Conservation (phyloP, 2,113 vertebrate species). For the Callaeas wilsoni region DNA sequence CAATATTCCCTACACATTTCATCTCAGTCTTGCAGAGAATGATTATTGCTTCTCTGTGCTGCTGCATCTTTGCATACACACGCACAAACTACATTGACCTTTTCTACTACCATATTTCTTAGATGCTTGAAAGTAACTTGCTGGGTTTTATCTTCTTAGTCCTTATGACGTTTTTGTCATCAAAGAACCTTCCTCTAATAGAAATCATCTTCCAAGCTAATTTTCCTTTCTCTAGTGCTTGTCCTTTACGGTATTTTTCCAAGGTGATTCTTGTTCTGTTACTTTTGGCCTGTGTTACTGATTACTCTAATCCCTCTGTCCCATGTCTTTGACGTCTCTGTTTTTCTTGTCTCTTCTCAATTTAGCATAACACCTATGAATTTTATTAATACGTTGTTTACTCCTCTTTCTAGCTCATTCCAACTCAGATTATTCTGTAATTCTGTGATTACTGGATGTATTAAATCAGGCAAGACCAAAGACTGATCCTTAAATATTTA, state of each 20-base stretch:
- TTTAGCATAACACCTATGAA: not conserved
- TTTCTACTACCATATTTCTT: not conserved
- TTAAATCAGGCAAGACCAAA: not conserved
- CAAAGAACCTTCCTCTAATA: not conserved
- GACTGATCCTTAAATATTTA: not conserved
- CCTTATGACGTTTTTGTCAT: not conserved
- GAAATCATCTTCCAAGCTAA: not conserved
- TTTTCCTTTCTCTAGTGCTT: not conserved
- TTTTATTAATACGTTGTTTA: not conserved
- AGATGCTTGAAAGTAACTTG: not conserved
- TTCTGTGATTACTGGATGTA: not conserved
- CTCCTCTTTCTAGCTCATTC: not conserved
- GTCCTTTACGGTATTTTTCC: not conserved
- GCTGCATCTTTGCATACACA: not conserved
- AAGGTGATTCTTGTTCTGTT: not conserved
- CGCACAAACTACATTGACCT: not conserved
- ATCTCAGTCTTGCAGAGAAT: not conserved
- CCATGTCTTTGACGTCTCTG: not conserved
- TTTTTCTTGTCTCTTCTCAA: not conserved
- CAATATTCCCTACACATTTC: not conserved
- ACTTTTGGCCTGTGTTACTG: not conserved
- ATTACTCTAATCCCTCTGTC: not conserved
- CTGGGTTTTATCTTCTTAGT: not conserved
- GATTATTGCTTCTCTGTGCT: not conserved
- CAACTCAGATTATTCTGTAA: not conserved